These are phyloP conservation scores for Pachliopta kotzebuea DNA, from an alignment of 2,888 invertebrate genomes.

Conservation along the genomic window DNA sequence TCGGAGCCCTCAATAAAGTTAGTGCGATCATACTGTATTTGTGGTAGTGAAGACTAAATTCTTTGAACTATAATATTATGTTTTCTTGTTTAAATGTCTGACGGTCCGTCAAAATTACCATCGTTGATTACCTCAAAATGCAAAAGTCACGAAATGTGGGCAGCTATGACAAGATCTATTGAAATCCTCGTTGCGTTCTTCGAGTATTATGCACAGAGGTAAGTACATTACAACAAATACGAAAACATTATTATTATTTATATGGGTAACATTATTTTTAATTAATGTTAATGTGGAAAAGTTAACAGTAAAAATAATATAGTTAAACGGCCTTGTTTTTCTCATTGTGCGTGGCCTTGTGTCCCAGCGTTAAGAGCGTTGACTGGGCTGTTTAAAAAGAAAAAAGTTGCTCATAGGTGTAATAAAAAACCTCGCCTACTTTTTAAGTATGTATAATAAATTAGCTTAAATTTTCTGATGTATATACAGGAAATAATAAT, in stretches of 20 bases:
- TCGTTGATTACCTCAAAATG: constrained; percentile 66
- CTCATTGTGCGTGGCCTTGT: too few relatives aligned
- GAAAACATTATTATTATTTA: neutral
- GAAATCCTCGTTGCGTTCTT: constrained; percentile 91
- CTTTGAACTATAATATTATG: constrained; percentile 24
- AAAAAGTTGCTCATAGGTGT: too few relatives aligned
- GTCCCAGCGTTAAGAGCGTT: too few relatives aligned
- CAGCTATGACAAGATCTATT: constrained; percentile 88
- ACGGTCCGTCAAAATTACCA: constrained; percentile 58
- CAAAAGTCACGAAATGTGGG: constrained; percentile 87
- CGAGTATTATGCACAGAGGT: constrained; percentile 90
- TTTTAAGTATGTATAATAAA: too few relatives aligned
- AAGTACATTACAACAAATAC: constrained; percentile 39
- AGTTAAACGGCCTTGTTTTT: too few relatives aligned
- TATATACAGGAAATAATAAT: too few relatives aligned
- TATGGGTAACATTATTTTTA: neutral
- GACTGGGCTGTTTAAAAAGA: too few relatives aligned
- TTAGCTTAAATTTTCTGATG: too few relatives aligned
- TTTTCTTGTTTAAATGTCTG: constrained; percentile 60
- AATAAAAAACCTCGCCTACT: too few relatives aligned
- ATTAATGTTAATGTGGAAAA: too few relatives aligned
- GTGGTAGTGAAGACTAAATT: constrained; percentile 1
- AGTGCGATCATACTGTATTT: neutral
- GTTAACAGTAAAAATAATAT: too few relatives aligned
- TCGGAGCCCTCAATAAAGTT: neutral